These are phyloP conservation scores for Clusia tigrina DNA, from an alignment of 2,888 invertebrate species.

Conservation along the genomic window DNA sequence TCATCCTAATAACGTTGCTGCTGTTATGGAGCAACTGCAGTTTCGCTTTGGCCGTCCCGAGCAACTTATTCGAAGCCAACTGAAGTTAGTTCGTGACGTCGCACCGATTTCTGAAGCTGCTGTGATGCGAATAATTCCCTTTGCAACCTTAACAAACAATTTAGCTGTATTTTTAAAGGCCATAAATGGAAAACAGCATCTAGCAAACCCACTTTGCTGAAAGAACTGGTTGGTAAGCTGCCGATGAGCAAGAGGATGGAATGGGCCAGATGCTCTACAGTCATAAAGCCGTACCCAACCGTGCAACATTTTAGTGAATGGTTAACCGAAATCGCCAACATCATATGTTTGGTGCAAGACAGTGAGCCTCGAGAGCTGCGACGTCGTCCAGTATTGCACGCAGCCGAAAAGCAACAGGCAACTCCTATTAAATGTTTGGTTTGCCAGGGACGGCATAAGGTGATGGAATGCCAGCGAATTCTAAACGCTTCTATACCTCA, in stretches of 20 bases:
- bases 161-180: constrained; percentile 27
- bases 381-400: constrained; percentile 8
- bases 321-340: constrained; percentile 14
- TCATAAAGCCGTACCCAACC: constrained; percentile 16
- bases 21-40: constrained; percentile 19
- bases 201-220: constrained; percentile 25
- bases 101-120: constrained; percentile 19
- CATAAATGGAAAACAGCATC: constrained; percentile 21
- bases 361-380: constrained; percentile 8
- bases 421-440: constrained; percentile 7
- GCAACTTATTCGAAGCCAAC: constrained; percentile 25
- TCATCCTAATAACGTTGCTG: constrained; percentile 2
- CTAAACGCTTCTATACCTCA: not conserved
- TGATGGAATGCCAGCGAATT: constrained; percentile 13
- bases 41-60: constrained; percentile 22
- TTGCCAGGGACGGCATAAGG: constrained; percentile 19
- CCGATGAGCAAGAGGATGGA: constrained; percentile 25
- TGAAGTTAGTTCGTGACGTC: constrained; percentile 22
- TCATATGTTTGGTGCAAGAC: constrained; percentile 24
- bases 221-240: constrained; percentile 26
- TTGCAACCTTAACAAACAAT: constrained; percentile 30
- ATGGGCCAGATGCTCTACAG: constrained; percentile 16
- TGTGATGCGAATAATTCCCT: constrained; percentile 23
- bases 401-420: not conserved
- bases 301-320: constrained; percentile 24